Conservation (phyloP, 2,888 invertebrate genomes). For the Nezara viridula region DNA sequence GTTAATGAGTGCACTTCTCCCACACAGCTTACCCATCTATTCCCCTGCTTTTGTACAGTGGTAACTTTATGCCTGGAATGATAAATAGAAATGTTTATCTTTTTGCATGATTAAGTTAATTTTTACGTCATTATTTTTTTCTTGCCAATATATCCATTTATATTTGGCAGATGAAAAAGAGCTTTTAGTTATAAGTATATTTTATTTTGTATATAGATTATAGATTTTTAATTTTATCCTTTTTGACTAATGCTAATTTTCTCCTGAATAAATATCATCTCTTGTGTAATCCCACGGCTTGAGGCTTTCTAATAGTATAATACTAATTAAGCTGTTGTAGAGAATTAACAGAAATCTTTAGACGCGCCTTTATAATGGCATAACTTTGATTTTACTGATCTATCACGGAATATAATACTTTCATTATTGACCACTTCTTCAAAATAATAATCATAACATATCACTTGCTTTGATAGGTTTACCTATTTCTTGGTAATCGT, state of each 20-base stretch:
- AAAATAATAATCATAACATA: slow-evolving; percentile 51
- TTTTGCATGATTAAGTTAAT: not conserved
- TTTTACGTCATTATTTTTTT: not conserved
- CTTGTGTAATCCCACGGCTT: not conserved
- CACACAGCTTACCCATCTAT: slow-evolving; percentile 37
- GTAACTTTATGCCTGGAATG: slow-evolving; percentile 7
- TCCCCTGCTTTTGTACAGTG: slow-evolving; percentile 47
- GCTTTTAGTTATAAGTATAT: slow-evolving; percentile 33
- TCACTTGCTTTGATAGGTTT: slow-evolving; percentile 47
- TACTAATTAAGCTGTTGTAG: slow-evolving; percentile 16
- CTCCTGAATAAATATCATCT: not conserved
- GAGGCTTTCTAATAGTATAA: not conserved
- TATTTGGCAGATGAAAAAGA: slow-evolving; percentile 30
- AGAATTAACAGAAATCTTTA: not conserved
- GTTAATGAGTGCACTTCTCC: slow-evolving; percentile 54
- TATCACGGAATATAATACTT: not conserved
- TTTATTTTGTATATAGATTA: slow-evolving; percentile 9
- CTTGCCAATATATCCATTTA: slow-evolving; percentile 16
- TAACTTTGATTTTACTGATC: slow-evolving; percentile 9
- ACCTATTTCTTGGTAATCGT: slow-evolving; percentile 20
- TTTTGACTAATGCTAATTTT: slow-evolving; percentile 5
- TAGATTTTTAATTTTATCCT: not conserved
- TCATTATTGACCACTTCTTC: slow-evolving; percentile 39
- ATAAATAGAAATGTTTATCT: slow-evolving; percentile 7
- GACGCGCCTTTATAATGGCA: not conserved